Evolutionary conservation across 1,140 invertebrate genomes (phyloP).

Genomic region (Phymastichus coffea): DNA sequence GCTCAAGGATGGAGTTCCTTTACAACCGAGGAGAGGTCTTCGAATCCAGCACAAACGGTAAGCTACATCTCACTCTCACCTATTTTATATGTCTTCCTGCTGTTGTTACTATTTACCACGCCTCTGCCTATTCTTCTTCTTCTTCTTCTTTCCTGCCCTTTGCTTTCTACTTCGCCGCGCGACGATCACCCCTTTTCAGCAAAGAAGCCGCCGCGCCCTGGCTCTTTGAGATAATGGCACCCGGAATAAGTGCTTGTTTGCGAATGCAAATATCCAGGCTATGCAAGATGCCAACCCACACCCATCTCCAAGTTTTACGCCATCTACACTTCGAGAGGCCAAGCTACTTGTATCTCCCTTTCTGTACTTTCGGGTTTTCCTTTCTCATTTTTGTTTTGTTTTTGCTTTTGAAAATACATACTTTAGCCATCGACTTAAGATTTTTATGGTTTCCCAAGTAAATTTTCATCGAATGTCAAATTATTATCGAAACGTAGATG

Average conservation of each 20-base stretch:
- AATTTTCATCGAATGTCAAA: too few species aligned
- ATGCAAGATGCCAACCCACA: background rate
- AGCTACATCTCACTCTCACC: conserved; percentile 29
- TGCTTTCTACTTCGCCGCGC: background rate
- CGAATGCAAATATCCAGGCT: conserved; percentile 17
- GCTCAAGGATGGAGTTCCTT: conserved; percentile 70
- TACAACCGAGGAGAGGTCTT: conserved; percentile 57
- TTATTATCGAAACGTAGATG: too few species aligned
- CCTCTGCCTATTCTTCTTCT: background rate
- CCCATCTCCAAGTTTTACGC: too few species aligned
- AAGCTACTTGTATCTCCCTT: too few species aligned
- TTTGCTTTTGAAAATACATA: too few species aligned
- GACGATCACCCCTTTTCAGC: background rate
- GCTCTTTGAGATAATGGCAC: conserved; percentile 15
- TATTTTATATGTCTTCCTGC: background rate
- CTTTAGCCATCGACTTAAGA: too few species aligned
- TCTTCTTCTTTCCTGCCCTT: background rate
- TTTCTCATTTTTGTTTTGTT: too few species aligned
- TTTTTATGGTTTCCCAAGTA: too few species aligned
- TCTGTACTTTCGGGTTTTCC: too few species aligned
- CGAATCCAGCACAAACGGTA: conserved; percentile 57
- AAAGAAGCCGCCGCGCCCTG: too few species aligned
- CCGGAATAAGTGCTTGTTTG: conserved; percentile 16
- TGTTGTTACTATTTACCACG: background rate
- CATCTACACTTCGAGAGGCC: too few species aligned